Conservation (phyloP, 1,140 invertebrate species). For the Cylas formicarius region DNA sequence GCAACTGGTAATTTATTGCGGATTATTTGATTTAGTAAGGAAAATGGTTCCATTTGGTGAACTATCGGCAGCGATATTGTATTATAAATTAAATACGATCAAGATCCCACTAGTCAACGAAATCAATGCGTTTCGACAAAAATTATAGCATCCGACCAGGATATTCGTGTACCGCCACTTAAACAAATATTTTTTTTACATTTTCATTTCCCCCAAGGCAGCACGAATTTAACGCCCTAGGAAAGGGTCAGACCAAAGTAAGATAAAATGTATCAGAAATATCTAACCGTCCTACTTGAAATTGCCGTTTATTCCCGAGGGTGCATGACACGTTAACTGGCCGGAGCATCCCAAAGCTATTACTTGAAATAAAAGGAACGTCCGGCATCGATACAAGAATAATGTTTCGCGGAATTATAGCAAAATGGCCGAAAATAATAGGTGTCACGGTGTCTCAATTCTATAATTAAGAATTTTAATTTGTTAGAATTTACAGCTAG, state of each 20-base stretch:
- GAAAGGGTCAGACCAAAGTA: constrained; percentile 22
- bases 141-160: too few relatives aligned
- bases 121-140: too few relatives aligned
- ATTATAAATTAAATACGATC: constrained; percentile 9
- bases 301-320: constrained; percentile 25
- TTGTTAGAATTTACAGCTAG: too few relatives aligned
- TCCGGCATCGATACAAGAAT: constrained; percentile 13
- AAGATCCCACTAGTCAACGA: too few relatives aligned
- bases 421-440: too few relatives aligned
- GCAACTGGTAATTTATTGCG: constrained; percentile 20
- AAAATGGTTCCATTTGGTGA: constrained; percentile 15
- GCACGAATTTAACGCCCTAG: too few relatives aligned
- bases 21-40: constrained; percentile 19
- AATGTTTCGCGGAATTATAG: too few relatives aligned
- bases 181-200: too few relatives aligned
- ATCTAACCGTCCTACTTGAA: constrained; percentile 25
- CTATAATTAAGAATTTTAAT: too few relatives aligned
- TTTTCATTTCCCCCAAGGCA: too few relatives aligned
- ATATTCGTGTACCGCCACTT: too few relatives aligned
- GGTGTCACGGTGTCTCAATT: too few relatives aligned
- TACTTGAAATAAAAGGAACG: constrained; percentile 21
- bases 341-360: constrained; percentile 23
- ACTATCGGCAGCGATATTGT: constrained; percentile 11
- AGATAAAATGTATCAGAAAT: constrained; percentile 25
- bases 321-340: constrained; percentile 28